Base-by-base conservation (phyloP, 2,113 vertebrate species). In the Lepus timidus region DNA sequence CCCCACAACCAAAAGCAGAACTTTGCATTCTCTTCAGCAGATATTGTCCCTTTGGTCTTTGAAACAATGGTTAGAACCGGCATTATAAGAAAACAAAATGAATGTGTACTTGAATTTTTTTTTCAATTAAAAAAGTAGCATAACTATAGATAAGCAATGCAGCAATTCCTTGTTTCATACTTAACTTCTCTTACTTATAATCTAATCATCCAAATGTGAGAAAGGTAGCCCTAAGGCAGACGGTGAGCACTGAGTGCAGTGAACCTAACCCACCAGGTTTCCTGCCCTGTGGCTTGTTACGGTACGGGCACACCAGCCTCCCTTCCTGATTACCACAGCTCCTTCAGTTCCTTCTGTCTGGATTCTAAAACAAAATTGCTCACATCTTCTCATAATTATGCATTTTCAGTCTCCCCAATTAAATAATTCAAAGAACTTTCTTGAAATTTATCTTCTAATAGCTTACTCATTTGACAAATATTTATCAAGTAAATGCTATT, bases 391-490 rank as follows among this genome's bases (percentile, higher is more conserved):
- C 88, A 90, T 64, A 94, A 95, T 93, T 39, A 85, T 5, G 2
- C 11, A 79, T 64, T 85, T 97, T 88, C 33, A 8, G 10, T 76
- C 11, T 82, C 68, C 39, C 31, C 64, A 88, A 29, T 73, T 36
- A 92, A 62, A 84, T 78, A 80, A 80, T 78, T 73, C 89, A 92
- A 91, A 88, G 19, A 81, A 85, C 19, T 88, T 93, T 78, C 58
- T 91, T 52, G 82, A 58, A 58, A 58, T 58, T 58, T 58, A 58
- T 58, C 78, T 75, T 81, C 31, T 75, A 83, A 76, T 29, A 85
- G 36, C 29, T 36, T 93, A 52, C 49, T 93, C 70, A 62, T 49
- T 36, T 93, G 58, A 86, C 70, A 97, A 95, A 73, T 39, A 83
- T 73, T 93, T 94, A 93, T 55, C 62, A 92, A 95, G 64, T 62